A percentile compares a stretch with the other conserved stretches of the same genome.
Conservation (phyloP, 2,113 vertebrate genomes). For the Pholis gunnellus region DNA sequence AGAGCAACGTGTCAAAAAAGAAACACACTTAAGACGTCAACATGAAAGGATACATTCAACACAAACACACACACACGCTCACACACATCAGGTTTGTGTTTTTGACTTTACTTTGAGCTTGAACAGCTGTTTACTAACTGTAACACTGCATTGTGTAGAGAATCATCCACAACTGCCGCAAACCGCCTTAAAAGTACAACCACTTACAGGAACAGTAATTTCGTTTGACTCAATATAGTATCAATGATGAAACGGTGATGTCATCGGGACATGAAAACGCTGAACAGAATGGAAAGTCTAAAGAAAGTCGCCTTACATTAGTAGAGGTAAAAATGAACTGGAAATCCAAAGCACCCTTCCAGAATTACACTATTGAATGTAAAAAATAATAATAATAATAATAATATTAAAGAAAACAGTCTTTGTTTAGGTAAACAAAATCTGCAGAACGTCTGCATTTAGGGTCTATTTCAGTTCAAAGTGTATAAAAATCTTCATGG, state of each 20-base stretch:
- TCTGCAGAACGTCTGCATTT: constrained; percentile 49
- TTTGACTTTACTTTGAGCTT: constrained; percentile 48
- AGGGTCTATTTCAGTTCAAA: constrained; percentile 43
- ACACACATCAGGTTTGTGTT: constrained; percentile 55
- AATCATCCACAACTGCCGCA: constrained; percentile 49
- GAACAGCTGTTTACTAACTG: constrained; percentile 57
- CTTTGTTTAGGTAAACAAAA: constrained; percentile 54
- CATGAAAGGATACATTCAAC: constrained; percentile 36
- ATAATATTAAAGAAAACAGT: constrained; percentile 38
- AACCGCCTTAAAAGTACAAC: background rate
- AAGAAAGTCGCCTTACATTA: constrained; percentile 38
- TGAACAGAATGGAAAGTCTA: constrained; percentile 1
- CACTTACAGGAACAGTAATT: background rate
- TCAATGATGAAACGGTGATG: background rate
- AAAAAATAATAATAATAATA: constrained; percentile 25
- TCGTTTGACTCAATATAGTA: background rate
- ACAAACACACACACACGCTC: constrained; percentile 20
- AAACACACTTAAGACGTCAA: constrained; percentile 39
- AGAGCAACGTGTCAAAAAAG: constrained; percentile 45
- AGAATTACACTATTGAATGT: constrained; percentile 45
- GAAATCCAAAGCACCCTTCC: constrained; percentile 64
- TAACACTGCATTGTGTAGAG: constrained; percentile 66
- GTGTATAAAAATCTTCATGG: constrained; percentile 45
- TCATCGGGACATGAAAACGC: background rate
- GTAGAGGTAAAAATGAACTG: constrained; percentile 69